Conservation (phyloP, 2,113 vertebrate genomes). For the Ancistrus triradiatus region DNA sequence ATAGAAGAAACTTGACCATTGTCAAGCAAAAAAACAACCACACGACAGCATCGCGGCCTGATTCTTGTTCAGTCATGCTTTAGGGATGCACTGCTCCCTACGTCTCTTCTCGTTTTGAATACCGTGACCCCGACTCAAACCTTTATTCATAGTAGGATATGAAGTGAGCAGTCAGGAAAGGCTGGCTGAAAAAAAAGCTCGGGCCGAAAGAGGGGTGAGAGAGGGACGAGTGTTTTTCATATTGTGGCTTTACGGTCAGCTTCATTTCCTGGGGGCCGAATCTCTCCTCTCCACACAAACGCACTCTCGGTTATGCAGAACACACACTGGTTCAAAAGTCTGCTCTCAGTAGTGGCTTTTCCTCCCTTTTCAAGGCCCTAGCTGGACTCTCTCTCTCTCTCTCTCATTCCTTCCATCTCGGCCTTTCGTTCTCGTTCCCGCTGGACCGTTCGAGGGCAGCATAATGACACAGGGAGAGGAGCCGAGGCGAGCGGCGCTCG, state of each 20-base stretch:
- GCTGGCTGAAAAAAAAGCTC: not conserved
- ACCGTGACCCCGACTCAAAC: too few relatives aligned
- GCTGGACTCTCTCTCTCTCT: not conserved
- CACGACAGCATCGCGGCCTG: too few relatives aligned
- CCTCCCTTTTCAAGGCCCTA: conserved; percentile 11
- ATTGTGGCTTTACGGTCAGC: conserved; percentile 34
- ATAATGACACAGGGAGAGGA: conserved; percentile 92
- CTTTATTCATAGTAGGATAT: too few relatives aligned
- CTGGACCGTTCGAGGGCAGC: conserved; percentile 72
- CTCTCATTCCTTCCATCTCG: conserved; percentile 22
- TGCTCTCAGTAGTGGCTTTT: conserved; percentile 19
- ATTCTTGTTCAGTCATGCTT: too few relatives aligned
- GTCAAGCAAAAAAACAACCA: too few relatives aligned
- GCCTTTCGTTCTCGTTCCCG: not conserved
- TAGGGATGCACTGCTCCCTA: too few relatives aligned
- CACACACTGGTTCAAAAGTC: conserved; percentile 10
- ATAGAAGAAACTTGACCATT: too few relatives aligned
- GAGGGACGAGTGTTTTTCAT: not conserved
- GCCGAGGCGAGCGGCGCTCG: conserved; percentile 57
- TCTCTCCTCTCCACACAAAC: conserved; percentile 38
- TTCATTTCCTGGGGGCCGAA: conserved; percentile 40
- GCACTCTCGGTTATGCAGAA: not conserved
- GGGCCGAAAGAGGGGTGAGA: not conserved
- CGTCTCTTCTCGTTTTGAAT: too few relatives aligned
- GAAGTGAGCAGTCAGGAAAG: not conserved